Evolutionary conservation across 2,888 invertebrate species (phyloP).

Genomic region (Marasmarcha lunaedactyla): DNA sequence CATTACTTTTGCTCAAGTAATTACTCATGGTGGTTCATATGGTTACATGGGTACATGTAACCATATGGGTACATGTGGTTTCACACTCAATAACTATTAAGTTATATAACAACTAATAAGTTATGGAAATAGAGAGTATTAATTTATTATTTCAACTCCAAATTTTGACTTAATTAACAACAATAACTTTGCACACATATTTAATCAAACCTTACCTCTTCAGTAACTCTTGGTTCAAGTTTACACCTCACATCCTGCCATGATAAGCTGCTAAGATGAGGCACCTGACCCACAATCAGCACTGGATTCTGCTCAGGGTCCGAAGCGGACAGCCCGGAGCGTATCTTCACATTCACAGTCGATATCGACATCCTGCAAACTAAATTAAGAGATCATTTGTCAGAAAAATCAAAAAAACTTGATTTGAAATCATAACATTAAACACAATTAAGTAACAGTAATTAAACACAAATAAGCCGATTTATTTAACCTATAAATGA

Average conservation of each 20-base stretch:
- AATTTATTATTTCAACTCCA: no score
- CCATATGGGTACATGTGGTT: no score
- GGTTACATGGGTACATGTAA: no score
- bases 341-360: constrained; percentile 69
- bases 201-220: constrained; percentile 80
- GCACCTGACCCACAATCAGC: constrained; percentile 82
- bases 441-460: background rate
- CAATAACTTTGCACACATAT: no score
- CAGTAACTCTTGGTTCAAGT: constrained; percentile 78
- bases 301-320: constrained; percentile 79
- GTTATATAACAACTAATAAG: no score
- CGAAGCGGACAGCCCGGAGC: constrained; percentile 62
- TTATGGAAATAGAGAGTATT: no score
- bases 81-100: no score
- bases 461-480: background rate
- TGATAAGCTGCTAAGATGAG: constrained; percentile 74
- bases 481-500: no score
- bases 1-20: no score
- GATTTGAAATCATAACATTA: background rate
- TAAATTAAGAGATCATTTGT: constrained; percentile 17
- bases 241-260: constrained; percentile 76
- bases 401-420: no score
- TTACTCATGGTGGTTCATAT: no score
- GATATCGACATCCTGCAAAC: constrained; percentile 50
- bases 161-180: no score